Evolutionary conservation across 2,113 vertebrate species (phyloP), one percentile per base, ranked within the genome.

Genomic region (Carassius carassius): DNA sequence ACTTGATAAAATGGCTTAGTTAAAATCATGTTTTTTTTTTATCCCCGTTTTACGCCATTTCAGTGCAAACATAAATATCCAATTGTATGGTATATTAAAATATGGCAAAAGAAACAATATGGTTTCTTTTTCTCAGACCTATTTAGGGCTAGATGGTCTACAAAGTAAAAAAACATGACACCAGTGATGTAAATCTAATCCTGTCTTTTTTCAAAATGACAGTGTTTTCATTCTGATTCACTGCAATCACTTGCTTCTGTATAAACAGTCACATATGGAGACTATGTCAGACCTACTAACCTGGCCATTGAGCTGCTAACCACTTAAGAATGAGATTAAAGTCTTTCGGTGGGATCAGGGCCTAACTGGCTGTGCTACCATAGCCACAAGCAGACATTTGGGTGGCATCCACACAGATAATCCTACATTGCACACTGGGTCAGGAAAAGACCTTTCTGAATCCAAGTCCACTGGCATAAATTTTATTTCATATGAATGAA

Each of bases 271-370:
- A 79, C 91, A 91, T 92, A 91, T 90, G 91, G 86, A 83, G 78
- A 84, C 79, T 90, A 90, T 86, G 86, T 89, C 87, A 84, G 65
- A 69, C 67, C 83, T 81, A 84, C 65, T 91, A 89, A 93, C 90
- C 90, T 83, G 83, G 83, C 88, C 90, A 63, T 73, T 90, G 86
- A 90, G 77, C 82, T 78, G 80, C 63, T 88, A 89, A 85, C 81
- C 76, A 87, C 79, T 85, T 88, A 86, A 92, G 88, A 85, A 92
- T 85, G 81, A 91, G 93, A 90, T 94, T 92, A 94, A 91, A 90
- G 82, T 90, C 90, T 92, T 92, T 90, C 58, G 76, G 82, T 87
- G 84, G 90, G 92, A 92, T 93, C 89, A 92, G 85, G 63, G n/a
- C 70, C 74, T 76, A 16, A 56, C 69, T 87, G 58, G 49, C 72